Evolutionary conservation across 2,797 vertebrate genomes (phyloP), one percentile per base, ranked within the genome.

Genomic region (Spheniscus humboldti): DNA sequence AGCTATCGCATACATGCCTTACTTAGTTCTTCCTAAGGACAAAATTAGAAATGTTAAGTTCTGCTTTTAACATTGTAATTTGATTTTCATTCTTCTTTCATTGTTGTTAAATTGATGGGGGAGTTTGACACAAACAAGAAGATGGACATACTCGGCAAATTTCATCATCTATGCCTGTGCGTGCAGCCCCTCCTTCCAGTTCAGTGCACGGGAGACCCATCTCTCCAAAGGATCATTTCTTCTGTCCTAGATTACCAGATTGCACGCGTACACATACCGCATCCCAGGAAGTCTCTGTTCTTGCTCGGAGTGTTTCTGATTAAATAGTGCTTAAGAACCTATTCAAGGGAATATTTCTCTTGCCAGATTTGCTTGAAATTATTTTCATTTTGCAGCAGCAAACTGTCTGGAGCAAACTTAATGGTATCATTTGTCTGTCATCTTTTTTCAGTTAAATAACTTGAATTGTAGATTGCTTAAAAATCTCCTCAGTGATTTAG

Each of bases 361-460:
- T 90, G 13, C 30, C 28, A 81, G 45, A 68, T 64, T 72, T 94
- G 24, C 57, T 84, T 88, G 50, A 53, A 88, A 75, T 88, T 81
- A 84, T 78, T 79, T 92, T 94, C 35, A 52, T 80, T 83, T 93
- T 94, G 87, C 47, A 18, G 33, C 73, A 63, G 72, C 43, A 83
- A 92, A 91, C 52, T 73, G 13, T 74, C 76, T 75, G 80, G 33
- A 83, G 31, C 47, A 89, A 88, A 85, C 48, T 85, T 78, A 78
- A 81, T 73, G 82, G 69, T 56, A 55, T 86, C 33, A 86, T 91
- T 92, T 90, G 14, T 89, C 81, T 83, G 67, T 77, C 48, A 60
- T 75, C 72, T 48, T 53, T 89, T 79, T 88, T 50, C 48, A 48
- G 41, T 86, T 88, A 68, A 89, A 88, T 77, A 91, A 62, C 69